These are phyloP conservation scores for Eucidaris tribuloides DNA, from an alignment of 35 echinoderm and acorn worm species.

Conservation along the genomic window DNA sequence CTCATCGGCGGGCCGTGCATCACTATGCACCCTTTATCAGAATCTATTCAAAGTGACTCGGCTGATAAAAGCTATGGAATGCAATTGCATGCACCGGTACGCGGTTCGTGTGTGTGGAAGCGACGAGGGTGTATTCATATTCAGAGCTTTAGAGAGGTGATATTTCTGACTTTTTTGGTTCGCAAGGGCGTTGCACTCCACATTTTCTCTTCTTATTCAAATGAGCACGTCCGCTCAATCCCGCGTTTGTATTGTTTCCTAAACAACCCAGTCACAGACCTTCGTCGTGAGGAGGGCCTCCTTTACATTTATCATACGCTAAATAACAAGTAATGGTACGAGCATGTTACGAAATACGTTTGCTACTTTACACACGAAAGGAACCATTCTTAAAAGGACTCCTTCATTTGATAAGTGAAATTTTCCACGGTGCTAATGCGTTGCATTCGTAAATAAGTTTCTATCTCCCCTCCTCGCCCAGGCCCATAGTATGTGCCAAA, in stretches of 20 bases:
- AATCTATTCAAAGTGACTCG: background rate
- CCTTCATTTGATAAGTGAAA: background rate
- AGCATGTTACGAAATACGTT: background rate
- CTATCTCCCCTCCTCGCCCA: background rate
- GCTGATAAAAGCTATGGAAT: background rate
- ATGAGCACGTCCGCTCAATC: background rate
- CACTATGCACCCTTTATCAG: background rate
- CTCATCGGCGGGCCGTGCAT: background rate
- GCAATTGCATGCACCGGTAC: background rate
- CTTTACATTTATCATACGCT: background rate
- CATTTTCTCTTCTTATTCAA: slow-evolving; percentile 31
- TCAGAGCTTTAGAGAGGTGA: background rate
- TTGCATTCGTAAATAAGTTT: background rate
- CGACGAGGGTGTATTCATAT: background rate
- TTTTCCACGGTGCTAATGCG: background rate
- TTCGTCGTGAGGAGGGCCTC: background rate
- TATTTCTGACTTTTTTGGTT: background rate
- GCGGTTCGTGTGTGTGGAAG: background rate
- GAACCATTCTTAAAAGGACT: background rate
- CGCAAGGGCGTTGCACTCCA: slow-evolving; percentile 24
- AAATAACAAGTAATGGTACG: background rate
- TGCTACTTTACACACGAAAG: background rate
- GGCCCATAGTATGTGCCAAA: background rate
- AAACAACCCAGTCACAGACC: background rate
- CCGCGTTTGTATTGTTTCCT: background rate